Evolutionary conservation across 2,113 vertebrate species (phyloP).

Genomic region (Crypturellus undulatus): DNA sequence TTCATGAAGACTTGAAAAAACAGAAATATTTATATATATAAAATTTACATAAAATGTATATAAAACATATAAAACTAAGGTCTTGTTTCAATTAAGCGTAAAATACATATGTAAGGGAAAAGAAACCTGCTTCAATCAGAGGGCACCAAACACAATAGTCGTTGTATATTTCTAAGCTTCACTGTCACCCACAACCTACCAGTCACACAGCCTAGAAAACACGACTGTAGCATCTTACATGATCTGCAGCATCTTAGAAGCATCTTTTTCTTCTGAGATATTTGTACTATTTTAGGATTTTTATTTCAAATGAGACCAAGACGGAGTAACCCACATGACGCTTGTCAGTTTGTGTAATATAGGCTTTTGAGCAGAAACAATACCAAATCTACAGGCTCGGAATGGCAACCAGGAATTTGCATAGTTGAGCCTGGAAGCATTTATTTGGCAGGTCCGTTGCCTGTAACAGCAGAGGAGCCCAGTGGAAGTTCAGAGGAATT

Average conservation of each 20-base stretch:
- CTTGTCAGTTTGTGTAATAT: conserved; percentile 53
- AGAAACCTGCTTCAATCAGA: conserved; percentile 31
- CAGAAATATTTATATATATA: conserved; percentile 7
- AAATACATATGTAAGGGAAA: conserved; percentile 48
- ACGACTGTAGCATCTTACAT: neutral
- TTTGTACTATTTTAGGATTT: conserved; percentile 51
- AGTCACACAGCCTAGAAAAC: conserved; percentile 14
- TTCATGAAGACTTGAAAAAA: conserved; percentile 51
- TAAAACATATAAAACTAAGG: conserved; percentile 31
- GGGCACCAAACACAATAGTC: conserved; percentile 33
- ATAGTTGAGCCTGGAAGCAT: conserved; percentile 16
- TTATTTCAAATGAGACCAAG: neutral
- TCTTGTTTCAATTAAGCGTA: conserved; percentile 29
- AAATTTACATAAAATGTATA: neutral
- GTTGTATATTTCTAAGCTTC: conserved; percentile 16
- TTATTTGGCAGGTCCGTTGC: neutral
- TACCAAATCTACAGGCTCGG: neutral
- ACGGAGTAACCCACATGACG: conserved; percentile 25
- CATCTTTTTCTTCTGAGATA: conserved; percentile 22
- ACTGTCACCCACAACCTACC: neutral
- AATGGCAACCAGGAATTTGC: conserved; percentile 27
- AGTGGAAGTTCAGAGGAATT: conserved; percentile 48
- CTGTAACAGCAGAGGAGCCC: conserved; percentile 67
- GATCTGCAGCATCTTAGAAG: conserved; percentile 7
- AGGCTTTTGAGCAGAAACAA: conserved; percentile 53